These are phyloP conservation scores for Prionailurus viverrinus DNA, from an alignment of 2,113 vertebrate genomes.

Conservation along the genomic window DNA sequence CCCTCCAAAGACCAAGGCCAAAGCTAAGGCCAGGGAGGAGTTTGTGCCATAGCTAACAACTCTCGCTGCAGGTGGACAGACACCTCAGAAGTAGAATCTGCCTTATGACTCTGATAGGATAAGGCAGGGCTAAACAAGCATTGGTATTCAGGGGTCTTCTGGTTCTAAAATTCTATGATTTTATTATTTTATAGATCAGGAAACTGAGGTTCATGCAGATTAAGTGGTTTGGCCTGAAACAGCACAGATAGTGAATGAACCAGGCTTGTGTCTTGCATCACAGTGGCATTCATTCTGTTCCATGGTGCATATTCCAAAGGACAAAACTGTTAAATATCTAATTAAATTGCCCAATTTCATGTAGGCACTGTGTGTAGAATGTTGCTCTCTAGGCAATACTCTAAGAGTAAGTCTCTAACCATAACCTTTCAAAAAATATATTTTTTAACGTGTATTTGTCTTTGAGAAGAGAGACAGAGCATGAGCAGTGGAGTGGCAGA, in stretches of 20 bases:
- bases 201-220: not conserved
- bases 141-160: not conserved
- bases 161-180: not conserved
- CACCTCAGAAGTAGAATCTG: not conserved
- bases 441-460: too few species aligned
- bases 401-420: not conserved
- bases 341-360: not conserved
- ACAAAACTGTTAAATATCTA: not conserved
- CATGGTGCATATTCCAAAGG: not conserved
- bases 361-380: not conserved
- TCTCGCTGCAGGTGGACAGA: not conserved
- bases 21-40: not conserved
- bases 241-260: not conserved
- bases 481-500: too few species aligned
- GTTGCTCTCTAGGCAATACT: not conserved
- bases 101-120: not conserved
- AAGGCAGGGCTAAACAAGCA: not conserved
- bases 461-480: too few species aligned
- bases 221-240: not conserved
- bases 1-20: not conserved
- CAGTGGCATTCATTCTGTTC: not conserved
- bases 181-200: not conserved
- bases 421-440: not conserved
- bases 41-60: not conserved
- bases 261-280: not conserved